Conservation (phyloP, 2,113 vertebrate species). For the Azemiops feae region DNA sequence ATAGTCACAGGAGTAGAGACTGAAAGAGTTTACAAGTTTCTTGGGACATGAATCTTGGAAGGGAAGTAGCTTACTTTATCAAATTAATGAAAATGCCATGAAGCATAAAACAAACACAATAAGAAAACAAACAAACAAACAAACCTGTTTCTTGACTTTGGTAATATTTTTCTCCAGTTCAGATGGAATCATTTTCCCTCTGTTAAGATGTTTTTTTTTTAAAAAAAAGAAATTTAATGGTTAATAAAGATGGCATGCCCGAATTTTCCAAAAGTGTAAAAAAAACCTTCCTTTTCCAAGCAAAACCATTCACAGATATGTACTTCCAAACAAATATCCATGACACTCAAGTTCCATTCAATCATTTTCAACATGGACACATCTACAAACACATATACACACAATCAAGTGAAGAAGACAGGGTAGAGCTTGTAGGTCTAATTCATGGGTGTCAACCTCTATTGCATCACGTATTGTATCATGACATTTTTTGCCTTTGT, state of each 20-base stretch:
- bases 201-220: conserved; percentile 23
- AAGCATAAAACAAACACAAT: background rate
- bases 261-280: background rate
- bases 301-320: background rate
- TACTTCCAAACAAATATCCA: background rate
- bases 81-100: background rate
- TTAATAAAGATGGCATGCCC: background rate
- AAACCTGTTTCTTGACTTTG: conserved; percentile 60
- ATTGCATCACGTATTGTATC: no score
- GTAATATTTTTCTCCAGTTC: conserved; percentile 70
- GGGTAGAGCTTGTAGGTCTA: background rate
- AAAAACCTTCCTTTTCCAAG: background rate
- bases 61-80: background rate
- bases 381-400: background rate
- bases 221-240: background rate
- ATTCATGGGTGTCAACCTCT: background rate
- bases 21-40: background rate
- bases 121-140: background rate
- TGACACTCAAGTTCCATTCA: background rate
- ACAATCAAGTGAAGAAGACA: background rate
- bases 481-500: no score
- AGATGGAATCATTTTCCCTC: conserved; percentile 72
- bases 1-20: background rate
- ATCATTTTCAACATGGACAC: background rate
- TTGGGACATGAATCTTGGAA: background rate